These are phyloP conservation scores for Vombatus ursinus DNA, from an alignment of 2,113 vertebrate species.

Conservation along the genomic window DNA sequence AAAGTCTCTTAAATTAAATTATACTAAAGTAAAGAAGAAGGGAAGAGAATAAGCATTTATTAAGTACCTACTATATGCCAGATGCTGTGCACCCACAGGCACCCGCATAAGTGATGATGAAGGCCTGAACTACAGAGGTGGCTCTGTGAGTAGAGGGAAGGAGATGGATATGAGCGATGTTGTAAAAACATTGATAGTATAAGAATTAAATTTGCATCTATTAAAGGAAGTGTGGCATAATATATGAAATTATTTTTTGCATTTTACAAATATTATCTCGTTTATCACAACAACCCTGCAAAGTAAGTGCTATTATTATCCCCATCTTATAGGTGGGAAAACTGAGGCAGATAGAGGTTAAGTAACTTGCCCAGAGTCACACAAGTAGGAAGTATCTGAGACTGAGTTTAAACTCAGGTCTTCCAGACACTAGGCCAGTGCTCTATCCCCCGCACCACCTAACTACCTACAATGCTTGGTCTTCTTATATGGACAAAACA, in stretches of 20 bases:
- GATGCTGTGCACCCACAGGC: not conserved
- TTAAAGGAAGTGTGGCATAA: not conserved
- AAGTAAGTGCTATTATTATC: not conserved
- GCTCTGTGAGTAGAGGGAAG: not conserved
- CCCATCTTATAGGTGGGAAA: not conserved
- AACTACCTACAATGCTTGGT: not conserved
- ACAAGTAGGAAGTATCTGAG: not conserved
- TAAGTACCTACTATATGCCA: not conserved
- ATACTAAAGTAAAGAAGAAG: not conserved
- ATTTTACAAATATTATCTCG: not conserved
- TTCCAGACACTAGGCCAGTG: not conserved
- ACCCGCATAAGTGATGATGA: not conserved
- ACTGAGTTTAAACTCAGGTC: not conserved
- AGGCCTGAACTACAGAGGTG: not conserved
- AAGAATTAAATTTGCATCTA: not conserved
- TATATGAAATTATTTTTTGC: not conserved
- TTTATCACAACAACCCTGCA: not conserved
- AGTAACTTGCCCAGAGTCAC: not conserved
- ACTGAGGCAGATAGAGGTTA: not conserved
- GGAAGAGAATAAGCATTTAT: not conserved
- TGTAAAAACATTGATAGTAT: not conserved
- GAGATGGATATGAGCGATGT: not conserved
- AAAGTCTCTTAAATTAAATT: slow-evolving; percentile 29
- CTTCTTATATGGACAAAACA: not conserved
- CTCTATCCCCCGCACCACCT: not conserved